Conservation (phyloP, 1,140 invertebrate genomes). For the Drosophila burlai region DNA sequence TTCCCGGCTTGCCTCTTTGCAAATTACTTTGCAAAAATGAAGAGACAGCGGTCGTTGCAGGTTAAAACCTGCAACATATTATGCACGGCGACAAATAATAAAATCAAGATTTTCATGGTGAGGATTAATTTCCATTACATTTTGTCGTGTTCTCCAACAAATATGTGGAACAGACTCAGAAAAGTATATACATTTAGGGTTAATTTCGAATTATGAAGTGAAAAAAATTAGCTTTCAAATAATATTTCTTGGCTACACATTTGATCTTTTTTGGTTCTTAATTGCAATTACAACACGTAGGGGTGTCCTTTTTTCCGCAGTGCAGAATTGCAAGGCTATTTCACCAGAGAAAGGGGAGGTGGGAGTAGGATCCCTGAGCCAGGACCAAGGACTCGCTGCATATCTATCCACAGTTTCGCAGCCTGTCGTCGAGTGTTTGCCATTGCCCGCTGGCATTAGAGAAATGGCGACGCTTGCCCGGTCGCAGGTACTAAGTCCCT, state of each 20-base stretch:
- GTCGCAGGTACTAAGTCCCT: constrained; percentile 37
- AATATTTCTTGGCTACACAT: no score
- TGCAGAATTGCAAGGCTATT: constrained; percentile 59
- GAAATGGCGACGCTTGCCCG: constrained; percentile 63
- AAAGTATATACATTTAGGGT: background rate
- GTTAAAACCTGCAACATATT: constrained; percentile 26
- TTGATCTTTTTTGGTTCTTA: background rate
- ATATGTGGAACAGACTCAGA: background rate
- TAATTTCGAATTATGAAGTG: no score
- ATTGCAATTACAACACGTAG: background rate
- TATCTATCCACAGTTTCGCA: constrained; percentile 52
- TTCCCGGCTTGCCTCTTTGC: constrained; percentile 66
- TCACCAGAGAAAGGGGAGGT: background rate
- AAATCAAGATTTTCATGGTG: background rate
- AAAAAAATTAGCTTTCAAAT: no score
- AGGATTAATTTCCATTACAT: background rate
- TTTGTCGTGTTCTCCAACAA: background rate
- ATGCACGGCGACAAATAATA: background rate
- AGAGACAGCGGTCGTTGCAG: constrained; percentile 56
- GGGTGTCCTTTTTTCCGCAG: background rate
- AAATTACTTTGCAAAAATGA: constrained; percentile 84
- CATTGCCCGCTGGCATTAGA: constrained; percentile 72
- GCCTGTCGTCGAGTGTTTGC: constrained; percentile 58
- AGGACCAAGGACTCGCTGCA: constrained; percentile 50
- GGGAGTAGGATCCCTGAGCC: constrained; percentile 16